These are phyloP conservation scores for Hydriomena furcata DNA, from an alignment of 2,888 invertebrate species.

Conservation along the genomic window DNA sequence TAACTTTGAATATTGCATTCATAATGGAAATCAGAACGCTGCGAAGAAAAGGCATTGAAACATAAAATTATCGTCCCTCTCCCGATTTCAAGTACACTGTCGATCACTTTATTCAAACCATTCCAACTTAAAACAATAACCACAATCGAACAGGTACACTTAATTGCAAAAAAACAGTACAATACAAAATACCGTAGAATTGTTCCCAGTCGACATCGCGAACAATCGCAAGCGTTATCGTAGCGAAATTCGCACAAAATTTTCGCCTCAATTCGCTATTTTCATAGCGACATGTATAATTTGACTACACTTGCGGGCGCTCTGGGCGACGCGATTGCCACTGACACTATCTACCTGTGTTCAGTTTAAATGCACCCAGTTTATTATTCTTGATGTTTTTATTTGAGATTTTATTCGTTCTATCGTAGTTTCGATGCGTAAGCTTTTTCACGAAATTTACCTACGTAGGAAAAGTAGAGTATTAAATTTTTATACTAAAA, in stretches of 20 bases:
- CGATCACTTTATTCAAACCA: conserved; percentile 14
- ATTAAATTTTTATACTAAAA: too few relatives aligned
- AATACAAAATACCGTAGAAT: conserved; percentile 44
- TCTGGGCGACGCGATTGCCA: conserved; percentile 54
- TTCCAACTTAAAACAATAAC: conserved; percentile 16
- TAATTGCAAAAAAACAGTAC: conserved; percentile 50
- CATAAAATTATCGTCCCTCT: neutral
- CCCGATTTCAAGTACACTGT: conserved; percentile 7
- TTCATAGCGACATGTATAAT: conserved; percentile 52
- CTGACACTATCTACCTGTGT: conserved; percentile 65
- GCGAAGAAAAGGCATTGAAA: conserved; percentile 14
- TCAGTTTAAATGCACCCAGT: conserved; percentile 57
- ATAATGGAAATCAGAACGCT: conserved; percentile 21
- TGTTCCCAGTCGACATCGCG: conserved; percentile 46
- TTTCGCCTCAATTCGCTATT: conserved; percentile 50
- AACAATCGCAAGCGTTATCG: conserved; percentile 53
- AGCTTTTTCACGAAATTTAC: conserved; percentile 10
- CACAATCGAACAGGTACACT: conserved; percentile 36
- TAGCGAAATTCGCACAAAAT: conserved; percentile 47
- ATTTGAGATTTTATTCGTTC: conserved; percentile 29
- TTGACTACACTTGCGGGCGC: conserved; percentile 50
- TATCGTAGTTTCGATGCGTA: conserved; percentile 19
- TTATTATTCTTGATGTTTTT: conserved; percentile 54
- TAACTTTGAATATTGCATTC: conserved; percentile 20
- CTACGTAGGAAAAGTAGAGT: too few relatives aligned